Evolutionary conservation across 2,113 vertebrate genomes (phyloP).

Genomic region (Synchiropus splendidus): DNA sequence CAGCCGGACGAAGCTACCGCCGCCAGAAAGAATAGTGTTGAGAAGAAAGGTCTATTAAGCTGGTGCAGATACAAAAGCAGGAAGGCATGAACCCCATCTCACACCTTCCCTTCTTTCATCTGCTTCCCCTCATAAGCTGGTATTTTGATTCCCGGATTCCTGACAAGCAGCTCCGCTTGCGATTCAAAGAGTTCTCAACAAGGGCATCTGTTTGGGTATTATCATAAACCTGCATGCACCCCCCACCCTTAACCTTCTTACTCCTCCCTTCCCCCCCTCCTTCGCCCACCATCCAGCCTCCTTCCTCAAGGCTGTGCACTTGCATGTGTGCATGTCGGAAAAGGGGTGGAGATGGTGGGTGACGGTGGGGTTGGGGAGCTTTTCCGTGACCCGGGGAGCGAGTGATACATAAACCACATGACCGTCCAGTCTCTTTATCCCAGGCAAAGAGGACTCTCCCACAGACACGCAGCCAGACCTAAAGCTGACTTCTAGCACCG

Average conservation of each 20-base stretch:
- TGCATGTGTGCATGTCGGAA: conserved; percentile 18
- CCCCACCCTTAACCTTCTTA: conserved; percentile 25
- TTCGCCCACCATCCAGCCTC: conserved; percentile 22
- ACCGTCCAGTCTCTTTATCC: conserved; percentile 70
- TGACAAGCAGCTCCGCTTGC: conserved; percentile 30
- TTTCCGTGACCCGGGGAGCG: conserved; percentile 67
- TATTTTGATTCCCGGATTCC: conserved; percentile 55
- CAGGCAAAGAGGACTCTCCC: conserved; percentile 62
- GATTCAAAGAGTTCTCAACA: conserved; percentile 61
- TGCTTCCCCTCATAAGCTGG: conserved; percentile 40
- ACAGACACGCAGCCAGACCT: conserved; percentile 56
- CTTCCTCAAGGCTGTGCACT: conserved; percentile 2
- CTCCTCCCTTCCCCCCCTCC: conserved; percentile 13
- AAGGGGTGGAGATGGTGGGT: conserved; percentile 47
- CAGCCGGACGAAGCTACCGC: conserved; percentile 6
- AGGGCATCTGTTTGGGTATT: conserved; percentile 64
- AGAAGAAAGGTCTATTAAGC: conserved; percentile 41
- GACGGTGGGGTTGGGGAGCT: conserved; percentile 38
- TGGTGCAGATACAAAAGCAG: conserved; percentile 53
- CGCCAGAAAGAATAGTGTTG: conserved; percentile 35
- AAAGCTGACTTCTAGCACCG: conserved; percentile 52
- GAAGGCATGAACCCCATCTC: conserved; percentile 58
- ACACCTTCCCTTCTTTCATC: conserved; percentile 59
- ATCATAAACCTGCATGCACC: conserved; percentile 56
- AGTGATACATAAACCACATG: conserved; percentile 81